These are phyloP conservation scores for Mesocricetus auratus DNA, from an alignment of 2,113 vertebrate species.

Conservation along the genomic window DNA sequence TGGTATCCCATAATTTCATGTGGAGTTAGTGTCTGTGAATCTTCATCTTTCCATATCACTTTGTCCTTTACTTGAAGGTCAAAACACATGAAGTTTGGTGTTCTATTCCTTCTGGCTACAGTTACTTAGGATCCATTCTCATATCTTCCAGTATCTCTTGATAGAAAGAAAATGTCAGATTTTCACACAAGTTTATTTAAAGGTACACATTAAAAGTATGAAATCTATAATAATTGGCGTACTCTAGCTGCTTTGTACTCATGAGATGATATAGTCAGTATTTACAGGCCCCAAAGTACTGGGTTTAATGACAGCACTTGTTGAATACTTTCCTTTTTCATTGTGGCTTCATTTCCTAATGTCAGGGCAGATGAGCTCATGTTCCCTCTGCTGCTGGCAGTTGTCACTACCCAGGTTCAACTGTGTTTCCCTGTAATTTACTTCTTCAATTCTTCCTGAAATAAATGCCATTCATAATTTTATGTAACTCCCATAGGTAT, in stretches of 20 bases:
- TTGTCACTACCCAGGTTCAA: constrained; percentile 26
- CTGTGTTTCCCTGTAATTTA: constrained; percentile 66
- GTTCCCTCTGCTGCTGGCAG: constrained; percentile 54
- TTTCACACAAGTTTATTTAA: background rate
- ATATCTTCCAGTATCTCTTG: background rate
- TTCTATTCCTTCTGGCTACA: background rate
- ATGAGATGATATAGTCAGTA: background rate
- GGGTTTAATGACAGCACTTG: background rate
- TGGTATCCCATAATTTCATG: background rate
- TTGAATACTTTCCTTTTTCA: constrained; percentile 30
- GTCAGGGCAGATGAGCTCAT: constrained; percentile 45
- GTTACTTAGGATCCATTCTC: background rate
- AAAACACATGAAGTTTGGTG: background rate
- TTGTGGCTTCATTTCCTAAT: constrained; percentile 67
- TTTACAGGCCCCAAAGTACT: background rate
- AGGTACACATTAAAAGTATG: background rate
- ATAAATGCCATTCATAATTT: constrained; percentile 61
- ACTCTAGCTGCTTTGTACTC: background rate
- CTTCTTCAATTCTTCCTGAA: constrained; percentile 51
- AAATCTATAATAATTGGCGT: background rate
- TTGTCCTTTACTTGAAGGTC: background rate
- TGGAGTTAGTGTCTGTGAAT: background rate
- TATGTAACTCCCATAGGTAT: constrained; percentile 34
- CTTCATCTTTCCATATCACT: background rate
- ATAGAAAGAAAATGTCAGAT: background rate